Evolutionary conservation across 2,113 vertebrate genomes (phyloP).

Genomic region (Opisthocomus hoazin): DNA sequence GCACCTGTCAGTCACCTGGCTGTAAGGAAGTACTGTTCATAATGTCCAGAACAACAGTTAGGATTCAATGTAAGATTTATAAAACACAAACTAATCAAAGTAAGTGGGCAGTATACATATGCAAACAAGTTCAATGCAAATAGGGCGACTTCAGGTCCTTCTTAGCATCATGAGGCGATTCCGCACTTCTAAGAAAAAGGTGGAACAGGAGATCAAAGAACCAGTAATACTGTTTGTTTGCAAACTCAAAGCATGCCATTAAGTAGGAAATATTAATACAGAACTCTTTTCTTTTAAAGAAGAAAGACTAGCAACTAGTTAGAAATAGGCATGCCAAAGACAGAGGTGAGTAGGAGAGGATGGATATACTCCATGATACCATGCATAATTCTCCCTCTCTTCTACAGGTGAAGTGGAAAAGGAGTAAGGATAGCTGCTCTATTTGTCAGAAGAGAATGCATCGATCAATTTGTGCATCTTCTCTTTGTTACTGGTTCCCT

Average conservation of each 20-base stretch:
- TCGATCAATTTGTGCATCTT: background rate
- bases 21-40: background rate
- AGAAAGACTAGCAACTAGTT: background rate
- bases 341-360: background rate
- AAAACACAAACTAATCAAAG: background rate
- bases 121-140: background rate
- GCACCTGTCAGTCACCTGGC: background rate
- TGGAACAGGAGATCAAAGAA: background rate
- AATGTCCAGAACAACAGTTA: background rate
- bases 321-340: background rate
- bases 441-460: background rate
- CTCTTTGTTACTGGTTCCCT: background rate
- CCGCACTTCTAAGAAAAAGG: background rate
- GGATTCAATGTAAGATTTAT: background rate
- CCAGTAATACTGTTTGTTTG: background rate
- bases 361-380: background rate
- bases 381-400: background rate
- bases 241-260: background rate
- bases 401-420: background rate
- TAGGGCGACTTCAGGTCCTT: background rate
- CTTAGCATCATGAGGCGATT: background rate
- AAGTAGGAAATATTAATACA: background rate
- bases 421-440: background rate
- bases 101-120: background rate
- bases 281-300: background rate